phyloP scores from a whole-genome alignment of 1,140 invertebrate species.

The Rhopalosiphum maidis region DNA sequence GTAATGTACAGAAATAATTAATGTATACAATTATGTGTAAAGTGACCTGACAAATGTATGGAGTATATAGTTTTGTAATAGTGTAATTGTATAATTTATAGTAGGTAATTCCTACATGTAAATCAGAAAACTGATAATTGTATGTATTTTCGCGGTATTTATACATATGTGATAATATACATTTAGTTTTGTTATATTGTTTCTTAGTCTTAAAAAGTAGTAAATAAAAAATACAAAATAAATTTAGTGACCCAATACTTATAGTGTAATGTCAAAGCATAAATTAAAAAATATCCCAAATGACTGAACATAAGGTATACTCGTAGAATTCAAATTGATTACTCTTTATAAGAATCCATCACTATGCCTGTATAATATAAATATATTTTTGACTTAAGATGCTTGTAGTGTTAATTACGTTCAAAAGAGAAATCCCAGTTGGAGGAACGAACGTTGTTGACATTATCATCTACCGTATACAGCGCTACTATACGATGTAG shows the following conservation, averaged over 20 bases:
- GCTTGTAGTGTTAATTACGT: slow-evolving; percentile 42
- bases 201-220: not conserved
- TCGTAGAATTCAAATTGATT: not conserved
- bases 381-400: slow-evolving; percentile 46
- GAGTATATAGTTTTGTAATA: not conserved
- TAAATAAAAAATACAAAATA: not conserved
- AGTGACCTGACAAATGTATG: not conserved
- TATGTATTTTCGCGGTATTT: not conserved
- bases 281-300: not conserved
- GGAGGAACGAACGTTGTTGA: slow-evolving; percentile 37
- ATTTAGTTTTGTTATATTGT: not conserved
- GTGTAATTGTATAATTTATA: not conserved
- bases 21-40: not conserved
- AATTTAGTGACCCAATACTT: not conserved
- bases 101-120: not conserved
- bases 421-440: slow-evolving; percentile 42
- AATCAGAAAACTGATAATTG: not conserved
- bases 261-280: not conserved
- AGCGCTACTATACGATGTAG: not conserved
- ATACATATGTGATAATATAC: not conserved
- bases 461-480: slow-evolving; percentile 16
- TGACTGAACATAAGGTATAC: not conserved
- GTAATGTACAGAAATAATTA: not conserved
- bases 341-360: not conserved
- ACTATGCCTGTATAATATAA: not conserved